Percentiles rank a stretch among this genome's conserved stretches.
These are phyloP conservation scores for Melinaea marsaeus DNA, from an alignment of 2,888 invertebrate species.

Conservation along the genomic window DNA sequence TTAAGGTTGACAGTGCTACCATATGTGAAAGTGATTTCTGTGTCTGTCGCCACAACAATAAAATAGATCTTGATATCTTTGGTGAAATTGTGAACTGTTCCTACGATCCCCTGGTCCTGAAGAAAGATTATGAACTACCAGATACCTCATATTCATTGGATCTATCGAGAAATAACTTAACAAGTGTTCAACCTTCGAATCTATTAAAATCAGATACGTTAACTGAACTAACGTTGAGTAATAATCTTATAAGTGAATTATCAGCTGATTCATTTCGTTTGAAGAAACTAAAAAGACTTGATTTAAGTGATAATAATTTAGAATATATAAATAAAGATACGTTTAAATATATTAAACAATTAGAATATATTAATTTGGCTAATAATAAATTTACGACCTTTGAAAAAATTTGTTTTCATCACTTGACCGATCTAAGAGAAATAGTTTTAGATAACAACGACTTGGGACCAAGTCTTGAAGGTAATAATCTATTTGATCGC, in stretches of 20 bases:
- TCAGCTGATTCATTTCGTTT: conserved; percentile 47
- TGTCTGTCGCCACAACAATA: conserved; percentile 41
- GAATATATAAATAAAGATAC: conserved; percentile 54
- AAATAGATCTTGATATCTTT: conserved; percentile 45
- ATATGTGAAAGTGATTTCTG: conserved; percentile 59
- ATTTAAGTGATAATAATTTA: conserved; percentile 63
- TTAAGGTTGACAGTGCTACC: conserved; percentile 40
- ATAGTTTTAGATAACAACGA: conserved; percentile 66
- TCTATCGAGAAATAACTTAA: conserved; percentile 57
- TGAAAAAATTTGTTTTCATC: conserved; percentile 58
- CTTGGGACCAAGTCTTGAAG: conserved; percentile 53
- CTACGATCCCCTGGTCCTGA: conserved; percentile 36
- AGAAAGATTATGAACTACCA: conserved; percentile 45
- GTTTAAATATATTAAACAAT: conserved; percentile 55
- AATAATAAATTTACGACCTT: conserved; percentile 64
- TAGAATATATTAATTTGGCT: conserved; percentile 65
- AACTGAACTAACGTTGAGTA: conserved; percentile 47
- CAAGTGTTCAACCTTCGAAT: conserved; percentile 38
- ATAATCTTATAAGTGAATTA: conserved; percentile 54
- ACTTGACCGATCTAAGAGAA: conserved; percentile 55
- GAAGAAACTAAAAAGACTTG: conserved; percentile 54
- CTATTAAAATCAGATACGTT: conserved; percentile 50
- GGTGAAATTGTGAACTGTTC: conserved; percentile 58
- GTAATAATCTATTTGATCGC: conserved; percentile 57
- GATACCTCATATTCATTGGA: conserved; percentile 49